These are phyloP conservation scores for Heptranchias perlo DNA, from an alignment of 2,113 vertebrate species.

Conservation along the genomic window DNA sequence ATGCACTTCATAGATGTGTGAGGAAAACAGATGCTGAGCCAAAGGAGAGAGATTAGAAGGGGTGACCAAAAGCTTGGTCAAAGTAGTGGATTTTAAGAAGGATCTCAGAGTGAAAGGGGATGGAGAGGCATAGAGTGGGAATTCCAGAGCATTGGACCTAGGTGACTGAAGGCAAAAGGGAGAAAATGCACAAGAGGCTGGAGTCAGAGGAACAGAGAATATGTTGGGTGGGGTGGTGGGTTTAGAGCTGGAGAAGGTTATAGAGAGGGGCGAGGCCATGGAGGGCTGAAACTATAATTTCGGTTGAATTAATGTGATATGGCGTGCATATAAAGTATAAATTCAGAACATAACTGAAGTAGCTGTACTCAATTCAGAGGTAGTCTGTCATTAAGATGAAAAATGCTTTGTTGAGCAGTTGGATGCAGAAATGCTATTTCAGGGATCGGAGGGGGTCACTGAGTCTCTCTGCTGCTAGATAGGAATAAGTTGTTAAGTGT, in stretches of 20 bases:
- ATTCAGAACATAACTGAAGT: neutral
- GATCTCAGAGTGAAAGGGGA: no score
- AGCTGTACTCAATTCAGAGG: neutral
- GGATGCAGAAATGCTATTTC: conserved; percentile 30
- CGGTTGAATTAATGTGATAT: neutral
- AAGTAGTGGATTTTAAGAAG: neutral
- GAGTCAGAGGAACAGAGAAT: neutral
- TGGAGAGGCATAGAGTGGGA: neutral
- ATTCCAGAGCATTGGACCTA: neutral
- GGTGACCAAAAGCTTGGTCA: neutral
- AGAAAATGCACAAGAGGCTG: neutral
- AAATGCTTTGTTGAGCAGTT: conserved; percentile 21
- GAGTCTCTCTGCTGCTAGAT: conserved; percentile 11
- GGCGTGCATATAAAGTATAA: neutral
- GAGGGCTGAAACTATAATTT: neutral
- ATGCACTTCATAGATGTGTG: neutral
- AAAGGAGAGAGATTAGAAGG: neutral
- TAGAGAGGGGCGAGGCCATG: neutral
- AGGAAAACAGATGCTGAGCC: neutral
- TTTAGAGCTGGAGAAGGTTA: neutral
- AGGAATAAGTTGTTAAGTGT: conserved; percentile 35
- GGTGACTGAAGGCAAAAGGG: neutral
- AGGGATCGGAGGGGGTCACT: conserved; percentile 26
- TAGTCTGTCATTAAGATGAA: conserved; percentile 33
- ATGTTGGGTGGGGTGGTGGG: neutral